Evolutionary conservation across 2,888 invertebrate species (phyloP).

Genomic region (Sisyra nigra): DNA sequence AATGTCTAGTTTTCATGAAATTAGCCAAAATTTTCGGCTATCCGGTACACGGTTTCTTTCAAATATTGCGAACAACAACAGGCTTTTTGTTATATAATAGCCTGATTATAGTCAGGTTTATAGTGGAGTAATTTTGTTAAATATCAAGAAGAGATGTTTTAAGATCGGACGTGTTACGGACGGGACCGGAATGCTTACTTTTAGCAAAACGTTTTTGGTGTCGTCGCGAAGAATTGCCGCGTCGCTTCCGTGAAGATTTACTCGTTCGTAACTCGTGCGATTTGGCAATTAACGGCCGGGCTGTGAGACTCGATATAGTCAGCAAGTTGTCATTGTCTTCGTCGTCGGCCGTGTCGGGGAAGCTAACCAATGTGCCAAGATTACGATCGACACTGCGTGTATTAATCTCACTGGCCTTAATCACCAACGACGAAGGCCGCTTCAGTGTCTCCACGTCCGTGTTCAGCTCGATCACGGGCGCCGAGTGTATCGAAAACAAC

Average conservation of each 20-base stretch:
- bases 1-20: no score
- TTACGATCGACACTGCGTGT: conserved; percentile 8
- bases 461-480: conserved; percentile 32
- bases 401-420: conserved; percentile 22
- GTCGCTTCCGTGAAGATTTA: conserved; percentile 21
- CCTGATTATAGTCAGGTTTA: no score
- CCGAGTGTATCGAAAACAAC: conserved; percentile 49
- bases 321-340: conserved; percentile 56
- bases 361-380: conserved; percentile 21
- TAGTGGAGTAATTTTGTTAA: no score
- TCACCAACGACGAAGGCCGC: conserved; percentile 31
- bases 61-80: no score
- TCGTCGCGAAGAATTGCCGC: neutral
- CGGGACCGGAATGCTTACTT: no score
- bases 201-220: no score
- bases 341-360: conserved; percentile 37
- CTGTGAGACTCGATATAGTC: conserved; percentile 56
- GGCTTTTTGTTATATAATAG: no score
- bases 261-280: conserved; percentile 40
- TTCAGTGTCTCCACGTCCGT: conserved; percentile 19
- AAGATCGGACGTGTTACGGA: no score
- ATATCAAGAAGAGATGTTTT: no score
- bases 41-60: no score
- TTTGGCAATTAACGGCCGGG: conserved; percentile 52
- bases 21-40: no score